Evolutionary conservation across 1,140 invertebrate genomes (phyloP).

Genomic region (Globodera rostochiensis): DNA sequence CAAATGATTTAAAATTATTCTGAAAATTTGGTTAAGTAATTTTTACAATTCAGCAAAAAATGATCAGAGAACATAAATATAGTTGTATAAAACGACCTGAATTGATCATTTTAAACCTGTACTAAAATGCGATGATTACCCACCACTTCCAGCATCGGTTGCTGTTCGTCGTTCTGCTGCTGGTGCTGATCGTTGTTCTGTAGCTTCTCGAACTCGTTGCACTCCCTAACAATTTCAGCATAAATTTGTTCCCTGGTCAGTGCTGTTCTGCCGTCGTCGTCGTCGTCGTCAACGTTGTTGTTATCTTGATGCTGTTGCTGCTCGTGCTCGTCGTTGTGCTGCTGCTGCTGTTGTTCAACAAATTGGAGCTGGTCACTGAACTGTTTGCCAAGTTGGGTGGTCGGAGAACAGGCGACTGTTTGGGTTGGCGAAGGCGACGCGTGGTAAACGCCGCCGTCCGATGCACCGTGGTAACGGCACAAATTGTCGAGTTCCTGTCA

Average conservation of each 20-base stretch:
- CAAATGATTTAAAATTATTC: too few relatives aligned
- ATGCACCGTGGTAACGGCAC: neutral
- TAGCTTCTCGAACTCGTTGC: slow-evolving; percentile 41
- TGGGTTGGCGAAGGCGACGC: neutral
- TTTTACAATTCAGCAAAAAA: too few relatives aligned
- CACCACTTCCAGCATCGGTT: slow-evolving; percentile 10
- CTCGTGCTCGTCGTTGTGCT: neutral
- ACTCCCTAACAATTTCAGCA: slow-evolving; percentile 48
- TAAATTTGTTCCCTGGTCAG: slow-evolving; percentile 50
- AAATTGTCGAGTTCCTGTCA: neutral
- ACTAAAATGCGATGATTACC: neutral
- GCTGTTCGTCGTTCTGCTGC: slow-evolving; percentile 22
- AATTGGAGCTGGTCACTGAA: slow-evolving; percentile 2
- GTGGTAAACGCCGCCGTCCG: neutral
- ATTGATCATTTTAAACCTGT: too few relatives aligned
- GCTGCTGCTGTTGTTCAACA: neutral
- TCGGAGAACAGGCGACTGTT: neutral
- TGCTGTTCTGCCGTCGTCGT: neutral
- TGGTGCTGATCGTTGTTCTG: neutral
- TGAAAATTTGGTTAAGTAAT: too few relatives aligned
- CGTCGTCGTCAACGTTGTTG: neutral
- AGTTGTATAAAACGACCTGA: too few relatives aligned
- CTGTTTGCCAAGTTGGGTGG: slow-evolving; percentile 5
- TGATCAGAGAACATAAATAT: too few relatives aligned
- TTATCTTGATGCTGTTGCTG: neutral